Evolutionary conservation across 2,113 vertebrate species (phyloP).

Genomic region (Micromys minutus): DNA sequence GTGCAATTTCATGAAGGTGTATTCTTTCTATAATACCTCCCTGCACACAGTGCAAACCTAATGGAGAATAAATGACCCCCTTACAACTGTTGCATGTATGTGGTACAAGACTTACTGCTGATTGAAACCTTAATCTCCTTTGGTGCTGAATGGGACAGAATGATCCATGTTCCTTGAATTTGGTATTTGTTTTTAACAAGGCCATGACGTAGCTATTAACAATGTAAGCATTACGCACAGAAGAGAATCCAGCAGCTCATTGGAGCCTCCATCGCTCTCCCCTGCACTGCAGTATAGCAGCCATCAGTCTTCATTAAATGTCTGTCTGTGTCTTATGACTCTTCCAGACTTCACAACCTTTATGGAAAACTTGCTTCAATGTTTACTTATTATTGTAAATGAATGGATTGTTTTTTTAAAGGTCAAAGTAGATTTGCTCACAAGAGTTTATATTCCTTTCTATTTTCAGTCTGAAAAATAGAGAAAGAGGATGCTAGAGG

Average conservation of each 20-base stretch:
- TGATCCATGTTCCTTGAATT: constrained; percentile 7
- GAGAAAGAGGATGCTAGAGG: no score
- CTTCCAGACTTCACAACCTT: constrained; percentile 19
- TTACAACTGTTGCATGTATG: neutral
- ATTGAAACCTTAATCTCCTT: neutral
- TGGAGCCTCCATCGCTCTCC: neutral
- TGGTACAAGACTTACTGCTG: neutral
- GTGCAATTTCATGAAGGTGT: neutral
- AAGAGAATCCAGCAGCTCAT: neutral
- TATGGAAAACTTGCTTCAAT: neutral
- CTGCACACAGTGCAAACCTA: neutral
- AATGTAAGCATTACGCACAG: neutral
- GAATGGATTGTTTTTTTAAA: neutral
- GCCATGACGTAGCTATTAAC: neutral
- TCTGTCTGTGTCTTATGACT: constrained; percentile 37
- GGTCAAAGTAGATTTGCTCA: constrained; percentile 19
- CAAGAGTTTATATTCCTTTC: constrained; percentile 28
- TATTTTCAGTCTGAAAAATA: constrained; percentile 22
- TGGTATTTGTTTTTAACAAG: constrained; percentile 16
- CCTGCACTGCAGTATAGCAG: neutral
- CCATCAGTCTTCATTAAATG: constrained; percentile 16
- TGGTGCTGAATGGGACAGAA: neutral
- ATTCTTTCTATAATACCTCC: neutral
- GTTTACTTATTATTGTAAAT: constrained; percentile 58
- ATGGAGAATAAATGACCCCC: neutral